These are phyloP conservation scores for Botia almorhae DNA, from an alignment of 2,797 vertebrate genomes.

Conservation along the genomic window DNA sequence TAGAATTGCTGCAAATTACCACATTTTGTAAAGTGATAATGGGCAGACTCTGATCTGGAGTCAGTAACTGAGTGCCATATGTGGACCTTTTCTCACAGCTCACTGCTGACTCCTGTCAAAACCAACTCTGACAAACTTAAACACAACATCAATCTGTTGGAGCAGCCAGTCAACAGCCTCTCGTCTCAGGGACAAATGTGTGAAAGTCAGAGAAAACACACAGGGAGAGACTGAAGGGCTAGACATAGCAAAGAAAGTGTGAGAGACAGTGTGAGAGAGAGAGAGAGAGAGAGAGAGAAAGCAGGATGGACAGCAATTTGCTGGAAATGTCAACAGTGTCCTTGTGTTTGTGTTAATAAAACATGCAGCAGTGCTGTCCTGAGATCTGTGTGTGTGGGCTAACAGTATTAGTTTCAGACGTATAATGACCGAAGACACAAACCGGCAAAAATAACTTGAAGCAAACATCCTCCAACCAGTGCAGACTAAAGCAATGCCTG, in stretches of 20 bases:
- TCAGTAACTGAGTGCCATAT: conserved; percentile 6
- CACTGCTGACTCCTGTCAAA: conserved; percentile 38
- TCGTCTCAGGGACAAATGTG: conserved; percentile 55
- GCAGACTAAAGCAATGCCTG: conserved; percentile 29
- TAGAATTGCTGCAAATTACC: neutral
- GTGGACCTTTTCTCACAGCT: conserved; percentile 15
- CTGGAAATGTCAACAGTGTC: conserved; percentile 43
- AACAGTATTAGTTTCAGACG: conserved; percentile 23
- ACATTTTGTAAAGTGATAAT: neutral
- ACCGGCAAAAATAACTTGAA: conserved; percentile 33
- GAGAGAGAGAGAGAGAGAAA: conserved; percentile 33
- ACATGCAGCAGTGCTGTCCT: conserved; percentile 50
- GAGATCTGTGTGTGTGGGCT: conserved; percentile 32
- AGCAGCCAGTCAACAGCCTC: conserved; percentile 53
- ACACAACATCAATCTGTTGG: conserved; percentile 67
- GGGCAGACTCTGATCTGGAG: neutral
- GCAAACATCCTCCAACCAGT: conserved; percentile 13
- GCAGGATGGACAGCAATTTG: conserved; percentile 36
- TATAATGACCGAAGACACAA: conserved; percentile 19
- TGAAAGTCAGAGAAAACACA: conserved; percentile 22
- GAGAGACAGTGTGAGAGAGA: too few relatives aligned
- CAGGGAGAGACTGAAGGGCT: conserved; percentile 41
- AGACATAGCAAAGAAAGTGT: neutral
- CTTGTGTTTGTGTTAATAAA: conserved; percentile 58
- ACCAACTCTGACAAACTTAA: conserved; percentile 65